Evolutionary conservation across 2,797 vertebrate species (phyloP), one percentile per base, ranked within the genome.

Genomic region (Fistularia commersonii): DNA sequence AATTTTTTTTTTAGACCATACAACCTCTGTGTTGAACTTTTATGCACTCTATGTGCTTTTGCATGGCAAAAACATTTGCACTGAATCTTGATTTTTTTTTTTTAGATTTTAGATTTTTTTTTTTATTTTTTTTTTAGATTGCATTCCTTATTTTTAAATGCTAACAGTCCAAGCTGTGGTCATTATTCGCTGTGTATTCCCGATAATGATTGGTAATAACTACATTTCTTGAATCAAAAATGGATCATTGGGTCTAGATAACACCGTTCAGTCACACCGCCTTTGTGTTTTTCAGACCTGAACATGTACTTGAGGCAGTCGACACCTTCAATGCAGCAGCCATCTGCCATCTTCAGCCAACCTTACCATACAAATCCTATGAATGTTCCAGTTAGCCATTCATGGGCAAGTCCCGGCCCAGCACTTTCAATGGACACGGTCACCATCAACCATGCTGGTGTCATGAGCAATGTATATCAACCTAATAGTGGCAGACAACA

Each of bases 371-470:
- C 68, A 1, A 23, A 11, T 8, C 8, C 43, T 38, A 0, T 54
- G 1, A 58, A 57, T 34, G 46, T 77, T 44, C 51, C 79, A 10
- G 69, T 70, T 31, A 64, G 45, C 57, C 72, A 72, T 10, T 7
- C 58, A 0, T 92, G 90, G 89, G 12, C 10, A 1, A 83, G 76
- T 49, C 63, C 76, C 13, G 83, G 62, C 67, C 56, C 83, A 1
- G 32, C 37, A 0, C 60, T 78, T 34, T 80, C 83, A 8, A 64
- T 89, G 80, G 85, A 88, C 11, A 79, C 80, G 2, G 79, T 85
- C 67, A 80, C 76, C 52, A 49, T 83, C 23, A 83, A 81, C 63
- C 63, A 51, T 0, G 48, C 72, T 1, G 51, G 41, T 51, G 43
- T 36, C 44, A 69, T 73, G 37, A 33, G 53, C 51, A 59, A 49